A percentile compares a stretch with the other conserved stretches of the same genome.
These are phyloP conservation scores for Acropternis orthonyx DNA, from an alignment of 2,797 vertebrate genomes.

Conservation along the genomic window DNA sequence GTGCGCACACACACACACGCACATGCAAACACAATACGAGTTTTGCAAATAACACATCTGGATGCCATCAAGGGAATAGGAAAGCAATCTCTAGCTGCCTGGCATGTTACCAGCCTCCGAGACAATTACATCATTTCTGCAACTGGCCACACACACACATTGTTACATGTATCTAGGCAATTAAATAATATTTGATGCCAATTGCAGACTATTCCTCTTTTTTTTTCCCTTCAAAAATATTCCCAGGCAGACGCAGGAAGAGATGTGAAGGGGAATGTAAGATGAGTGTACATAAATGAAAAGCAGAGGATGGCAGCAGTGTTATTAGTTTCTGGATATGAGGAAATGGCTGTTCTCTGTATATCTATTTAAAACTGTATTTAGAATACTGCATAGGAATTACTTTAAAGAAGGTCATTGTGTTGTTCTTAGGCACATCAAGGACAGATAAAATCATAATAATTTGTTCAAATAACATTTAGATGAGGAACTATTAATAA, in stretches of 20 bases:
- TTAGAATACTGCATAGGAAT: neutral
- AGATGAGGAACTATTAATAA: neutral
- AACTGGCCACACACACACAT: neutral
- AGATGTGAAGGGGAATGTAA: neutral
- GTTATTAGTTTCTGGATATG: conserved; percentile 43
- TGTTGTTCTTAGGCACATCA: neutral
- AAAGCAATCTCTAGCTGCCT: neutral
- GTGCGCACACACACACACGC: neutral
- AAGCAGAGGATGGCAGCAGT: conserved; percentile 69
- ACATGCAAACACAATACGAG: neutral
- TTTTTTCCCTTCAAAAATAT: neutral
- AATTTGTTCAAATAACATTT: conserved; percentile 14
- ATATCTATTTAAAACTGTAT: conserved; percentile 2
- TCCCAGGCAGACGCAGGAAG: neutral
- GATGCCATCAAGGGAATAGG: neutral
- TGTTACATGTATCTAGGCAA: neutral
- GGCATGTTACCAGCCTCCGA: neutral
- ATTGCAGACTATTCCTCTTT: neutral
- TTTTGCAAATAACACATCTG: neutral
- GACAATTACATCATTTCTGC: neutral
- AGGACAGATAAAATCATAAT: conserved; percentile 15
- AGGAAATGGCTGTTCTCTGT: conserved; percentile 35
- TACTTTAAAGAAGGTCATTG: conserved; percentile 36
- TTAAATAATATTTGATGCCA: neutral
- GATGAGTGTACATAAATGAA: conserved; percentile 20